phyloP scores from a whole-genome alignment of 2,888 invertebrate species.

The Scaptomyza polygonia region DNA sequence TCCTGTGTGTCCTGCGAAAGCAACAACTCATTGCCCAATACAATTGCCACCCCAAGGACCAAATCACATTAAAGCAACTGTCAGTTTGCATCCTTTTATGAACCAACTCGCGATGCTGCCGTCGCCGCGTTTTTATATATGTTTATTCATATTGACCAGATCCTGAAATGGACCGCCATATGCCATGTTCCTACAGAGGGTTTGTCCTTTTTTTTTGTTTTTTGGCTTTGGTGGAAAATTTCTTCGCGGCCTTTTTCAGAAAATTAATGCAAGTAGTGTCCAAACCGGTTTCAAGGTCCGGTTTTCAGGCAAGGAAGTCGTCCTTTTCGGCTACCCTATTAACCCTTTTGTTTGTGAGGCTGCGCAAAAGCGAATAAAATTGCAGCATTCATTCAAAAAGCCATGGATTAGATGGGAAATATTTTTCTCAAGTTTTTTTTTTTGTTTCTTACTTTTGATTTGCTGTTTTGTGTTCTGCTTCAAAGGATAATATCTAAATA shows the following conservation, averaged over 20 bases:
- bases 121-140: constrained; percentile 37
- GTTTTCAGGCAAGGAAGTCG: constrained; percentile 63
- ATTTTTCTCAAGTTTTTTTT: constrained; percentile 52
- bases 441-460: constrained; percentile 8
- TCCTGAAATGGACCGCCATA: constrained; percentile 73
- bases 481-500: constrained; percentile 45
- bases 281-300: constrained; percentile 80
- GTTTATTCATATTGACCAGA: constrained; percentile 70
- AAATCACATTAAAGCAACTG: constrained; percentile 32
- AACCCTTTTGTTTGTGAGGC: constrained; percentile 73
- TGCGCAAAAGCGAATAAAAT: constrained; percentile 67
- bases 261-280: constrained; percentile 75
- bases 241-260: constrained; percentile 69
- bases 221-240: constrained; percentile 46
- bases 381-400: constrained; percentile 64
- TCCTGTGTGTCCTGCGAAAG: constrained; percentile 21
- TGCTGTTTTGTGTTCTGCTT: constrained; percentile 3
- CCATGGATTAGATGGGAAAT: constrained; percentile 62
- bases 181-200: constrained; percentile 61
- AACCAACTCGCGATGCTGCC: constrained; percentile 33
- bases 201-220: constrained; percentile 49
- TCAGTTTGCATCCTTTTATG: constrained; percentile 37
- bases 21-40: constrained; percentile 37
- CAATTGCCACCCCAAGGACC: constrained; percentile 52
- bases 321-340: constrained; percentile 59